phyloP scores from a whole-genome alignment of 2,113 vertebrate species.

The Chinchilla lanigera region DNA sequence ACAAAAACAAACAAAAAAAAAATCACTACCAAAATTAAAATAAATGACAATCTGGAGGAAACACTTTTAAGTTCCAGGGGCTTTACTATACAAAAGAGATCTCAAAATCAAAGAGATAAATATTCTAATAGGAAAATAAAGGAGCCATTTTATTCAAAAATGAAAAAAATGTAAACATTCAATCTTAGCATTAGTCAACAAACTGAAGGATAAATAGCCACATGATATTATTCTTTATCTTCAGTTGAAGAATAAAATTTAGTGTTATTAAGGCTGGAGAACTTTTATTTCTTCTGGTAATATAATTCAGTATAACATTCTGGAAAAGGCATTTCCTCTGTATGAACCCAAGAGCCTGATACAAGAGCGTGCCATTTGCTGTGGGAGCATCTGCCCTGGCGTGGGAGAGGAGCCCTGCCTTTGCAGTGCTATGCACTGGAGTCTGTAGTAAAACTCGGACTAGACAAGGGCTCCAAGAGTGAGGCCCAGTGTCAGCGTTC shows the following conservation, averaged over 20 bases:
- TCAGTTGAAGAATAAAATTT: not conserved
- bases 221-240: not conserved
- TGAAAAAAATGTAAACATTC: not conserved
- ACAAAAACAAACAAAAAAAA: not conserved
- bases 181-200: not conserved
- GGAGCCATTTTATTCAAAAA: not conserved
- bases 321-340: not conserved
- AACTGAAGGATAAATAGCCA: not conserved
- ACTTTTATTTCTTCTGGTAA: not conserved
- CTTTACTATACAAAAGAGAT: not conserved
- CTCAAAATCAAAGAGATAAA: not conserved
- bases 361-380: rapidly evolving
- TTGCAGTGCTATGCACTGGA: no score
- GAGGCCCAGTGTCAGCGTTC: rapidly evolving
- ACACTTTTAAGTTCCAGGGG: not conserved
- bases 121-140: not conserved
- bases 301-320: not conserved
- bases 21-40: not conserved
- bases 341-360: not conserved
- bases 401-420: rapidly evolving
- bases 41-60: not conserved
- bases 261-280: not conserved
- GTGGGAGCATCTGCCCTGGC: not conserved
- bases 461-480: not conserved
- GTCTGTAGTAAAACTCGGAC: rapidly evolving